phyloP scores from a whole-genome alignment of 2,797 vertebrate species.

The Pyrocephalus nanus region DNA sequence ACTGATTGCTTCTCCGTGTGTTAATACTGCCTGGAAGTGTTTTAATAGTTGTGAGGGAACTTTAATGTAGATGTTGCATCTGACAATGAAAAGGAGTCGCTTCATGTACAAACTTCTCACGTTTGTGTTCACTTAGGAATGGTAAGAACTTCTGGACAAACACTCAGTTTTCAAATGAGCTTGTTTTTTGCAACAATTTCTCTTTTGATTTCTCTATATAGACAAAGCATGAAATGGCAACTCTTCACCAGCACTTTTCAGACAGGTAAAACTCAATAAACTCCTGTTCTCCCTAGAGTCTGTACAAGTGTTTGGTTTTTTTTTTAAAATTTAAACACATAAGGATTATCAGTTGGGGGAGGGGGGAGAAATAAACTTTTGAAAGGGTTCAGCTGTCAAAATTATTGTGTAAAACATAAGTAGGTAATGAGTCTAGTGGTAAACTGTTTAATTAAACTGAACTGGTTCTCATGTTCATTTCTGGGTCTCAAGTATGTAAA shows the following conservation, averaged over 20 bases:
- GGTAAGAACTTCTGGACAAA: constrained; percentile 36
- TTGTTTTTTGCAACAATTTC: constrained; percentile 47
- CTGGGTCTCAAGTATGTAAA: background rate
- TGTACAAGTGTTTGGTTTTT: background rate
- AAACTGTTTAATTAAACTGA: background rate
- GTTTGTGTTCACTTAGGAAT: constrained; percentile 44
- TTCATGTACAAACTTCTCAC: background rate
- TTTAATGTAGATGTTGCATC: constrained; percentile 23
- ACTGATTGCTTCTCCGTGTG: constrained; percentile 42
- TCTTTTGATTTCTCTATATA: constrained; percentile 26
- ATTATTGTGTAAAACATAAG: background rate
- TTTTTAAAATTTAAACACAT: background rate
- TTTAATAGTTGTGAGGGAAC: constrained; percentile 26
- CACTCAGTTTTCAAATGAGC: constrained; percentile 22
- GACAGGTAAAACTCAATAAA: constrained; percentile 62
- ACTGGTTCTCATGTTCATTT: background rate
- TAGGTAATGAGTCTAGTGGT: background rate
- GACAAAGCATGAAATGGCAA: constrained; percentile 60
- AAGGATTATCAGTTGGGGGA: background rate
- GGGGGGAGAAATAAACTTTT: background rate
- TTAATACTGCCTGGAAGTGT: constrained; percentile 50
- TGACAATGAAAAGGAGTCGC: constrained; percentile 22
- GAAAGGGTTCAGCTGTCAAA: background rate
- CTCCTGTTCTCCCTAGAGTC: constrained; percentile 48
- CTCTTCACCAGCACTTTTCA: constrained; percentile 58